Evolutionary conservation across 2,888 invertebrate species (phyloP).

Genomic region (Drosophila mettleri): DNA sequence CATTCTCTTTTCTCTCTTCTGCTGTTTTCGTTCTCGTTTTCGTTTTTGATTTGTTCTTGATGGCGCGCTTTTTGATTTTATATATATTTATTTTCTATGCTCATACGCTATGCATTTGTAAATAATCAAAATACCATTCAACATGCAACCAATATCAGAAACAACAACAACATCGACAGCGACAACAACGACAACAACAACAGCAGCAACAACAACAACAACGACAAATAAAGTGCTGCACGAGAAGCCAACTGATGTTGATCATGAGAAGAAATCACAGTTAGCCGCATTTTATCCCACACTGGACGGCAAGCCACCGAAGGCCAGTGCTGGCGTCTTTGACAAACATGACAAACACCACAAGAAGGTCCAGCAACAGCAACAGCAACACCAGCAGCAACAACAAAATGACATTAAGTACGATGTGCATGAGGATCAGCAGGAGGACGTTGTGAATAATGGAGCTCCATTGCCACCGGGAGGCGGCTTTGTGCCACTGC

Average conservation of each 20-base stretch:
- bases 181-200: constrained; percentile 47
- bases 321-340: constrained; percentile 58
- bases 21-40: constrained; percentile 16
- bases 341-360: constrained; percentile 79
- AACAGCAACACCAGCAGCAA: constrained; percentile 62
- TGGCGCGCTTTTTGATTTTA: constrained; percentile 43
- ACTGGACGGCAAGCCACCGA: constrained; percentile 83
- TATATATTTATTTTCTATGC: constrained; percentile 57
- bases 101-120: constrained; percentile 79
- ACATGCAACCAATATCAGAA: constrained; percentile 73
- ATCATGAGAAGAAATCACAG: constrained; percentile 70
- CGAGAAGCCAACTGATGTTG: constrained; percentile 43
- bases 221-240: constrained; percentile 35
- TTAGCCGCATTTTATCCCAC: constrained; percentile 83
- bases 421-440: constrained; percentile 79
- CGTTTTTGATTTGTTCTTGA: too few species aligned
- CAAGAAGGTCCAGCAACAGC: constrained; percentile 74
- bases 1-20: constrained; percentile 29
- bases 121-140: constrained; percentile 70
- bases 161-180: constrained; percentile 57
- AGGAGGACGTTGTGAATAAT: constrained; percentile 68
- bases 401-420: constrained; percentile 83
- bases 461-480: constrained; percentile 59
- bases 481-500: constrained; percentile 85
- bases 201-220: constrained; percentile 37